phyloP scores from a whole-genome alignment of 1,140 invertebrate genomes.

The Neodiprion lecontei region DNA sequence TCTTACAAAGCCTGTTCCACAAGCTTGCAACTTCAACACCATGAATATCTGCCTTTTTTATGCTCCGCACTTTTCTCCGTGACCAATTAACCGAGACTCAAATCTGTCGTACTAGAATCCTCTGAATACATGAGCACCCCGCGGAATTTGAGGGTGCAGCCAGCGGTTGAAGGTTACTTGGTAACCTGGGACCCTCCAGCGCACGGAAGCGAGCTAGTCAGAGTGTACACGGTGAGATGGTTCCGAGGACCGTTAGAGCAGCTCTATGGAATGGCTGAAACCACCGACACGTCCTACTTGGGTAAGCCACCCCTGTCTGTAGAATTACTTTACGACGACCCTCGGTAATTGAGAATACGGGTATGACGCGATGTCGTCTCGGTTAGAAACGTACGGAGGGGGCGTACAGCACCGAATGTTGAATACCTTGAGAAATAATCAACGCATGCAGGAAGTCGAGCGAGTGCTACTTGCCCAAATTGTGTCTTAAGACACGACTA shows the following conservation, averaged over 20 bases:
- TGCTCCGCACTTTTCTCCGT: too few species aligned
- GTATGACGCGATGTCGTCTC: too few species aligned
- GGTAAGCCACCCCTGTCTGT: constrained; percentile 48
- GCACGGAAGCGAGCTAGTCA: constrained; percentile 64
- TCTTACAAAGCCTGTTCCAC: too few species aligned
- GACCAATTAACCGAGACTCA: too few species aligned
- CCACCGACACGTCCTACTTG: constrained; percentile 67
- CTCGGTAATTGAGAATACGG: not conserved
- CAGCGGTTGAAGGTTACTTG: constrained; percentile 69
- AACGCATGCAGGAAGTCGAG: too few species aligned
- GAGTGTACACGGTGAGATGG: constrained; percentile 70
- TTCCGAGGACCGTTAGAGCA: constrained; percentile 65
- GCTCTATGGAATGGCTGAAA: constrained; percentile 68
- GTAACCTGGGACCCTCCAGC: constrained; percentile 77
- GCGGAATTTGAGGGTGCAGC: constrained; percentile 69
- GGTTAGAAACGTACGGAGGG: not conserved
- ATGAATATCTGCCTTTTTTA: too few species aligned
- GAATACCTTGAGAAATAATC: not conserved
- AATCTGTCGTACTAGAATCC: constrained; percentile 27
- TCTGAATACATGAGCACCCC: constrained; percentile 67
- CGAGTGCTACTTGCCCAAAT: too few species aligned
- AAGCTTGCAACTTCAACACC: too few species aligned
- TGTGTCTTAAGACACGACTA: too few species aligned
- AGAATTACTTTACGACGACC: not conserved
- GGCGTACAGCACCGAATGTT: constrained; percentile 6